Percentiles rank a stretch among this genome's conserved stretches.
Conservation (phyloP, 2,797 vertebrate genomes). For the Muraenolepis orangiensis region DNA sequence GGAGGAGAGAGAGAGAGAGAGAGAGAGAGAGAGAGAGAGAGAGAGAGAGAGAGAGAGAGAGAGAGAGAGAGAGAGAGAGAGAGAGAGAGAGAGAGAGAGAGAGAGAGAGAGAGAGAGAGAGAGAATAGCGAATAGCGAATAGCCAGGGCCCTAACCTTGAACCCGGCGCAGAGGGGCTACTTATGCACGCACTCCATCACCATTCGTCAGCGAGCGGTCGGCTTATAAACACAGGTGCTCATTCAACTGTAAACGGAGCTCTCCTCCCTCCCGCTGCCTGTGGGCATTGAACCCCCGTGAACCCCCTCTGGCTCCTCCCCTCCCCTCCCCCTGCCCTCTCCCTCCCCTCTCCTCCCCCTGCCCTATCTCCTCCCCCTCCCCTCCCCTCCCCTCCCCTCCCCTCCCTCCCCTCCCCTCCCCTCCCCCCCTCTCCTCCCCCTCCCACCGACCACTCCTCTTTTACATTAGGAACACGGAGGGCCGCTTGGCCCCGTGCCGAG, state of each 20-base stretch:
- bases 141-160: constrained; percentile 46
- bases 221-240: constrained; percentile 38
- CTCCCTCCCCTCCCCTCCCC: neutral
- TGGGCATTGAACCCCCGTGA: neutral
- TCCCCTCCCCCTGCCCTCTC: no score
- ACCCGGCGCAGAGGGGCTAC: constrained; percentile 28
- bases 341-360: neutral
- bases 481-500: constrained; percentile 41
- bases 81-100: no score
- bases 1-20: no score
- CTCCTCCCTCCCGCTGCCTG: neutral
- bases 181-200: constrained; percentile 35
- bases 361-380: constrained; percentile 20
- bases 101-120: neutral
- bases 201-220: constrained; percentile 39
- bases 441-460: constrained; percentile 22
- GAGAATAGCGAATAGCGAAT: neutral
- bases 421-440: constrained; percentile 22
- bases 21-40: no score
- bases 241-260: constrained; percentile 34
- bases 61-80: no score
- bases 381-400: neutral
- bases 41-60: no score
- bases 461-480: constrained; percentile 36
- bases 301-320: no score